Base-by-base conservation (phyloP, 1,140 invertebrate genomes). In the Magallana angulata region DNA sequence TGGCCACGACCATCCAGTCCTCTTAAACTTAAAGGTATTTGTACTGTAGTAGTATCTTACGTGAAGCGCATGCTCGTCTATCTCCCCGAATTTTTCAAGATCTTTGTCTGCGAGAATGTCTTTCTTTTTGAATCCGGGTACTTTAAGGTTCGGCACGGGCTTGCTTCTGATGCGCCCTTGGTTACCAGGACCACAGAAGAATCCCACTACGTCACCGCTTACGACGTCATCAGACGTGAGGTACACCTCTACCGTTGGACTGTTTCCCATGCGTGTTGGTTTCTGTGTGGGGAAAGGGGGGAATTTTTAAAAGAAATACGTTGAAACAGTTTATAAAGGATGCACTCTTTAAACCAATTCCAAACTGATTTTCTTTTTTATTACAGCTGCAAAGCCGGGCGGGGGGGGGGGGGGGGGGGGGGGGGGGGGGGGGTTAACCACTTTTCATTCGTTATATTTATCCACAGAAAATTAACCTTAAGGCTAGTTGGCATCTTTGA, bases 151-250 rank as follows among this genome's bases (percentile, higher is more conserved):
- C 12, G 85, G 85, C n/a, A 86, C 76, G n/a, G 85, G 85, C 56
- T 57, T 56, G 18, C 81, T 86, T 18, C 62, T 86, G 2, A 86
- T 16, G 12, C 85, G 36, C 11, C 85, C 85, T 12, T 82, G 58
- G 56, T 58, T 82, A 5, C 57, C 58, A 18, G 59, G 76, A 4
- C 85, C 85, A 82, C 85, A 86, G 58, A 86, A 86, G 18, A 76
- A 86, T 3, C 85, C 85, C n/a, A 86, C 85, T 56, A 86, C 85
- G 71, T 86, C 85, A 82, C 85, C 85, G 57, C 81, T 81, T 16
- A 56, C 76, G 24, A 86, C 58, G 60, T 86, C 85, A 60, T 71
- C 76, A n/a, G 85, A 76, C 59, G 80, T 81, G 11, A 86, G 59
- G 62, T 86, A 81, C 4, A 86, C 85, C 2, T 86, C 85, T 14